These are phyloP conservation scores for Dicrostonyx torquatus DNA, from an alignment of 2,797 vertebrate species.

Conservation along the genomic window DNA sequence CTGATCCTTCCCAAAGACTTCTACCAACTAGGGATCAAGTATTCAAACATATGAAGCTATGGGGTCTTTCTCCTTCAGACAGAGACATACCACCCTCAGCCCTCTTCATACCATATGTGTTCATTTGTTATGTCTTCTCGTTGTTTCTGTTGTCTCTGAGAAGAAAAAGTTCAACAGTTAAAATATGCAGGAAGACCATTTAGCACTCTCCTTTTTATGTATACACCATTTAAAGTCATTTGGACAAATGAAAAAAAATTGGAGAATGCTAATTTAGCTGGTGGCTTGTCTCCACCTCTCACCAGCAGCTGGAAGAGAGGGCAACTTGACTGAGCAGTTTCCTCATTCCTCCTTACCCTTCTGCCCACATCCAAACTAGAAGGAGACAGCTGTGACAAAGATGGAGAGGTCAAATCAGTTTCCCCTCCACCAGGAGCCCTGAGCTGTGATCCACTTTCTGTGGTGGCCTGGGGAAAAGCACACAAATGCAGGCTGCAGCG, in stretches of 20 bases:
- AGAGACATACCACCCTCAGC: too few species aligned
- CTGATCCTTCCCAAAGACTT: not conserved
- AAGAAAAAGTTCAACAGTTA: slow-evolving; percentile 27
- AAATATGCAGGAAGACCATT: slow-evolving; percentile 6
- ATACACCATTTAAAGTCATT: not conserved
- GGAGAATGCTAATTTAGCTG: not conserved
- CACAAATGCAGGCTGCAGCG: slow-evolving; percentile 18
- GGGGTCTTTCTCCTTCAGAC: not conserved
- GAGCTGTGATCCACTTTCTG: slow-evolving; percentile 16
- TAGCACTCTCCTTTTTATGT: not conserved
- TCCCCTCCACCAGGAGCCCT: not conserved
- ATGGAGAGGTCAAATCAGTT: not conserved
- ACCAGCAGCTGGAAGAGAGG: not conserved
- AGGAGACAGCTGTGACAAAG: not conserved
- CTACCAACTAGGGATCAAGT: not conserved
- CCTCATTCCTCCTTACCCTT: not conserved
- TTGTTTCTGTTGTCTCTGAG: not conserved
- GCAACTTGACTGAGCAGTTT: not conserved
- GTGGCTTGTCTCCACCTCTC: not conserved
- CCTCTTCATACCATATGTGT: not conserved
- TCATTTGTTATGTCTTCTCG: slow-evolving; percentile 31
- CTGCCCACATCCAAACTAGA: not conserved
- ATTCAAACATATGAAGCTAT: not conserved
- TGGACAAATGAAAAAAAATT: slow-evolving; percentile 1
- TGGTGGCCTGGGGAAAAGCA: slow-evolving; percentile 10